A percentile compares a stretch with the other conserved stretches of the same genome.
Evolutionary conservation across 1,140 invertebrate genomes (phyloP).

Genomic region (Zophobas atratus): DNA sequence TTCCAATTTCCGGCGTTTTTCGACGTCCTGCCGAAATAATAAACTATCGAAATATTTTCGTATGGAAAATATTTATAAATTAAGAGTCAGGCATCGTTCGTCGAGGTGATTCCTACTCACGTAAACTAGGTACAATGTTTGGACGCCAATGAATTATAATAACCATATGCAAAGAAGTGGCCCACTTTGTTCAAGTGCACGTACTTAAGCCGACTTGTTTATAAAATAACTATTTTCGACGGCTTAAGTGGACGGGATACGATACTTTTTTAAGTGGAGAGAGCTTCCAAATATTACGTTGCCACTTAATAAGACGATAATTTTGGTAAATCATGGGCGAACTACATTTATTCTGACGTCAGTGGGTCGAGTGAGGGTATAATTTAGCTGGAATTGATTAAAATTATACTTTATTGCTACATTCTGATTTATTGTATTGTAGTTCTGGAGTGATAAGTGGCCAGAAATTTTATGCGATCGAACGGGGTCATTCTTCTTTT

Average conservation of each 20-base stretch:
- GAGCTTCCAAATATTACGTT: constrained; percentile 54
- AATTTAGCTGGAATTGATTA: not conserved
- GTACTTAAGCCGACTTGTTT: constrained; percentile 65
- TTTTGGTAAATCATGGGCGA: constrained; percentile 10
- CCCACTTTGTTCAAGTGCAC: constrained; percentile 64
- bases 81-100: constrained; percentile 3
- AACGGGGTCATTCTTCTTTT: no score
- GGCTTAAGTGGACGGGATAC: constrained; percentile 58
- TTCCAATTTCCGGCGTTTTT: constrained; percentile 29
- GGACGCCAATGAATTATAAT: constrained; percentile 62
- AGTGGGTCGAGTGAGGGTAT: not conserved
- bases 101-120: constrained; percentile 29
- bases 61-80: constrained; percentile 35
- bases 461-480: no score
- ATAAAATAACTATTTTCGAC: constrained; percentile 66
- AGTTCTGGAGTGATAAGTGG: not conserved
- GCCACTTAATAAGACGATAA: constrained; percentile 47
- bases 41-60: constrained; percentile 22
- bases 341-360: constrained; percentile 20
- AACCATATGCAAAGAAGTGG: constrained; percentile 65
- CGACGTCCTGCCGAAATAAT: constrained; percentile 19
- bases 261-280: constrained; percentile 55
- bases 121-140: constrained; percentile 40
- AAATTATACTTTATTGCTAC: not conserved
- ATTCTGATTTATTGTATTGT: constrained; percentile 1